Percentiles rank a stretch among this genome's conserved stretches.
Conservation (phyloP, 2,797 vertebrate genomes). For the Petrocephalus schoutedeni region DNA sequence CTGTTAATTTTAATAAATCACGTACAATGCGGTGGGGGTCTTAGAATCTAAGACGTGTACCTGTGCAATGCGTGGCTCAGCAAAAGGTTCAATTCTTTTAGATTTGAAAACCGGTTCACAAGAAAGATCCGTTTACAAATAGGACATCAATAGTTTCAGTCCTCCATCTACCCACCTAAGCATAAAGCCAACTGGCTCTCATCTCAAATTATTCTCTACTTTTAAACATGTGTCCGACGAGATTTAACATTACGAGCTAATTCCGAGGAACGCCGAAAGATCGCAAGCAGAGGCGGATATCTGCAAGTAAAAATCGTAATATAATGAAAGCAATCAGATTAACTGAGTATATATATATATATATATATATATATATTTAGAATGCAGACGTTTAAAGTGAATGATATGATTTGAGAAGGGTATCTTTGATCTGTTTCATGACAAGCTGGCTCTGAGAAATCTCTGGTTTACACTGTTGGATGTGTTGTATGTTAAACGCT, state of each 20-base stretch:
- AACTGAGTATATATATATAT: not conserved
- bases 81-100: no score
- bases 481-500: not conserved
- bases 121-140: no score
- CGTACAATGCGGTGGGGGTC: no score
- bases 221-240: not conserved
- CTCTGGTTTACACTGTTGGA: not conserved
- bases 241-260: not conserved
- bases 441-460: not conserved
- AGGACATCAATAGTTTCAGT: not conserved
- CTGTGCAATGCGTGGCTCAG: no score
- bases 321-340: not conserved
- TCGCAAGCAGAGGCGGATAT: no score
- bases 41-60: no score
- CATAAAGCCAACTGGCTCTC: no score
- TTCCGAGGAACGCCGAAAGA: not conserved
- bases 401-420: not conserved
- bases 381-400: not conserved
- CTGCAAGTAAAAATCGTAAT: not conserved
- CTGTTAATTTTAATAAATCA: no score
- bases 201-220: no score
- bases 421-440: not conserved
- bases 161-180: not conserved
- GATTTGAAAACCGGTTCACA: no score
- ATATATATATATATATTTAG: not conserved